phyloP scores from a whole-genome alignment of 92 coral and sea anemone genomes.

The Diadumene lineata region DNA sequence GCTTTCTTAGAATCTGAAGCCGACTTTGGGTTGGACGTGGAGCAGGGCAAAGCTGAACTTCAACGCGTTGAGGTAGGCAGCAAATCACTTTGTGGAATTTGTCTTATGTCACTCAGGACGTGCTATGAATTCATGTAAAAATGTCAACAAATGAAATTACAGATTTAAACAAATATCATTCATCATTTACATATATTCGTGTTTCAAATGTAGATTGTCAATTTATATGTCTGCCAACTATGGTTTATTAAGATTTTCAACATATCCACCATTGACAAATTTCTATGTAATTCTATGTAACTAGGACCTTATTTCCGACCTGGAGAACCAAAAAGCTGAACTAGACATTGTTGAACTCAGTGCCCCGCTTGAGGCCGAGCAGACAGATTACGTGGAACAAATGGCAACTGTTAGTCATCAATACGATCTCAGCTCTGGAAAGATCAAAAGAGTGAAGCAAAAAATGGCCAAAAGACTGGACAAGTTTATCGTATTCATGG shows the following conservation, averaged over 20 bases:
- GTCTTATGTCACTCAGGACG: too few relatives aligned
- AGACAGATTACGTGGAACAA: slow-evolving; percentile 67
- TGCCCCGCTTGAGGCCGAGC: slow-evolving; percentile 66
- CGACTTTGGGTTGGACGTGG: slow-evolving; percentile 74
- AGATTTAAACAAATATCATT: too few relatives aligned
- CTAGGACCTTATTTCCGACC: slow-evolving; percentile 60
- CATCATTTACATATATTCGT: not conserved
- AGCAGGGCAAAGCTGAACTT: slow-evolving; percentile 81
- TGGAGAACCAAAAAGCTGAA: slow-evolving; percentile 77
- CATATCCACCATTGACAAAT: too few relatives aligned
- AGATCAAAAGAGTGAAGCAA: slow-evolving; percentile 66
- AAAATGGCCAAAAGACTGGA: slow-evolving; percentile 67
- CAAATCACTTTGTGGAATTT: not conserved
- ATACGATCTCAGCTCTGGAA: slow-evolving; percentile 72
- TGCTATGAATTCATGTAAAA: too few relatives aligned
- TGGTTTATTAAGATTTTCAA: too few relatives aligned
- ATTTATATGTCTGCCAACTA: not conserved
- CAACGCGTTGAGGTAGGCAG: slow-evolving; percentile 61
- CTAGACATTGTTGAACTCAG: slow-evolving; percentile 80
- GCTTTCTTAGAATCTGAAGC: slow-evolving; percentile 74
- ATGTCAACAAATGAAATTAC: not conserved
- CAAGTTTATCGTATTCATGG: slow-evolving; percentile 70
- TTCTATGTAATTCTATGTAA: too few relatives aligned
- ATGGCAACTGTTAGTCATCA: slow-evolving; percentile 66
- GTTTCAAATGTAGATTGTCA: not conserved